A percentile compares a stretch with the other conserved stretches of the same genome.
These are phyloP conservation scores for Drosophila saltans DNA, from an alignment of 1,140 invertebrate species.

Conservation along the genomic window DNA sequence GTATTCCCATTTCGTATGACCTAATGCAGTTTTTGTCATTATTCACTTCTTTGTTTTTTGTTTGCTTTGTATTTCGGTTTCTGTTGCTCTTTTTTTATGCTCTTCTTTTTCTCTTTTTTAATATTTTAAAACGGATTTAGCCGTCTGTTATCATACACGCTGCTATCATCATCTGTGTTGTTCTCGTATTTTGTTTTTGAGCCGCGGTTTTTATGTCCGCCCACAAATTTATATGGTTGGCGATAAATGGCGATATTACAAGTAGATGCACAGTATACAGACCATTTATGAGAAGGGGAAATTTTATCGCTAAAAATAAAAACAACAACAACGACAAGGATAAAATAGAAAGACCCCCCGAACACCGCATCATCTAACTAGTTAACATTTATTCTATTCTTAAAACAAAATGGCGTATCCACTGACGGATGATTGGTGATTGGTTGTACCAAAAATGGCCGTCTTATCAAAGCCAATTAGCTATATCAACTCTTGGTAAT, in stretches of 20 bases:
- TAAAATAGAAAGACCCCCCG: constrained; percentile 14
- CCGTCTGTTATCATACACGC: constrained; percentile 36
- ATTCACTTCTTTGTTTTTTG: constrained; percentile 5
- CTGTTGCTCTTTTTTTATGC: neutral
- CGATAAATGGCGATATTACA: constrained; percentile 65
- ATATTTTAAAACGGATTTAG: constrained; percentile 57
- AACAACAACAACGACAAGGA: constrained; percentile 13
- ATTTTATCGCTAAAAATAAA: constrained; percentile 30
- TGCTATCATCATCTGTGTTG: constrained; percentile 46
- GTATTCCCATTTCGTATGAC: neutral
- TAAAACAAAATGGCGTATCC: constrained; percentile 65
- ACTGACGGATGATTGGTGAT: constrained; percentile 53
- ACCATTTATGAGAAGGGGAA: constrained; percentile 8
- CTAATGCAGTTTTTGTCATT: constrained; percentile 5
- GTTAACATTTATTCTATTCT: constrained; percentile 16
- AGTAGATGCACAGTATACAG: constrained; percentile 14
- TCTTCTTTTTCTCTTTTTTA: constrained; percentile 28
- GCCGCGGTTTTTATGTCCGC: constrained; percentile 65
- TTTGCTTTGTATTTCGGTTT: constrained; percentile 11
- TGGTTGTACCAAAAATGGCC: constrained; percentile 7
- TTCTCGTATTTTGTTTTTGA: constrained; percentile 18
- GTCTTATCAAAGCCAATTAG: constrained; percentile 43
- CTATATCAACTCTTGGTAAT: constrained; percentile 43
- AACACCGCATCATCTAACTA: constrained; percentile 17
- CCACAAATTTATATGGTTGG: constrained; percentile 73